Conservation (phyloP, 2,888 invertebrate species). For the Endotricha flammealis region DNA sequence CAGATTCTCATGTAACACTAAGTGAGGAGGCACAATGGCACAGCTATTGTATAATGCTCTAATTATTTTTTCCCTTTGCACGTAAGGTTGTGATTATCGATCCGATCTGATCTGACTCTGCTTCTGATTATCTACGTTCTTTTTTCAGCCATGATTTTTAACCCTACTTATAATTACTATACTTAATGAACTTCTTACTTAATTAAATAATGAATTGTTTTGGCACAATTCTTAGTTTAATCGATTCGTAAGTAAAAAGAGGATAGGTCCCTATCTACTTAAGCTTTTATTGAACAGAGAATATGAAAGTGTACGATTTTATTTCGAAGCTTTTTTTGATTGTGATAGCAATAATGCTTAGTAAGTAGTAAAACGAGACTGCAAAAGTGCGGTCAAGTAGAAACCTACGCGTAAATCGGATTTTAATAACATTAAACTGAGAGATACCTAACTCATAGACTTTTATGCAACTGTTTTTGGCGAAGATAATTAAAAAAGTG, state of each 20-base stretch:
- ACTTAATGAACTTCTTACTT: slow-evolving; percentile 13
- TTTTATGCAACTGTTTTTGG: no score
- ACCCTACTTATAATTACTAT: slow-evolving; percentile 7
- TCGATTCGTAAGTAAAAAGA: slow-evolving; percentile 1
- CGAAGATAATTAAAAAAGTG: slow-evolving; percentile 5
- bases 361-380: no score
- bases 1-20: slow-evolving; percentile 29
- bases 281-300: no score
- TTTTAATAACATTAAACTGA: no score
- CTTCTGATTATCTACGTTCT: slow-evolving; percentile 6
- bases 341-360: no score
- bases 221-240: slow-evolving; percentile 23
- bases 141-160: slow-evolving; percentile 2
- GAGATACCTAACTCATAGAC: no score
- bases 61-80: slow-evolving; percentile 10
- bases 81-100: slow-evolving; percentile 3
- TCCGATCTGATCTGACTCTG: slow-evolving; percentile 2
- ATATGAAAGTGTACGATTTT: no score
- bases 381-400: no score
- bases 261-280: no score
- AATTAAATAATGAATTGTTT: slow-evolving; percentile 26
- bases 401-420: no score
- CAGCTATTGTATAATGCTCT: slow-evolving; percentile 47
- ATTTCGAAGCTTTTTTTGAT: no score
- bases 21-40: slow-evolving; percentile 64